Percentiles rank a stretch among this genome's conserved stretches.
Evolutionary conservation across 2,113 vertebrate species (phyloP).

Genomic region (Scolopax mira): DNA sequence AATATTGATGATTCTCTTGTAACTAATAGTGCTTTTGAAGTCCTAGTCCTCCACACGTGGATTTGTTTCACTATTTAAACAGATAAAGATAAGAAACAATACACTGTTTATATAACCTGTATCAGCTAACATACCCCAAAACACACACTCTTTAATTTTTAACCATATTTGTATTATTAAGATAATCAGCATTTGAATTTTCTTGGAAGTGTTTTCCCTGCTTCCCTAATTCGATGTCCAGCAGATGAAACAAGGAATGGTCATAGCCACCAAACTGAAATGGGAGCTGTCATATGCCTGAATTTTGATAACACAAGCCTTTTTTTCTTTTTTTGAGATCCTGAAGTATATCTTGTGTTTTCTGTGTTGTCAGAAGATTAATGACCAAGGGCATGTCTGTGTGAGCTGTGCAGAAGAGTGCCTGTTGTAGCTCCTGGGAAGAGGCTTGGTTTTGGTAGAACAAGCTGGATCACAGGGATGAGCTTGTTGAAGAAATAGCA

Average conservation of each 20-base stretch:
- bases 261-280: background rate
- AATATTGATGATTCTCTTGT: background rate
- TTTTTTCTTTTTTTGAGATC: background rate
- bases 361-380: background rate
- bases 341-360: background rate
- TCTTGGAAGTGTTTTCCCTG: background rate
- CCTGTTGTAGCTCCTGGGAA: background rate
- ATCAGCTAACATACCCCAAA: background rate
- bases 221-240: background rate
- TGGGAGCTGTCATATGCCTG: fast-evolving
- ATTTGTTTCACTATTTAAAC: background rate
- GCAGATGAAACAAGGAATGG: background rate
- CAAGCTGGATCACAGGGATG: background rate
- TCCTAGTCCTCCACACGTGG: background rate
- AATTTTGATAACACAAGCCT: background rate
- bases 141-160: background rate
- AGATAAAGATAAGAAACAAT: background rate
- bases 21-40: background rate
- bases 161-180: background rate
- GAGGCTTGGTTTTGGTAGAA: background rate
- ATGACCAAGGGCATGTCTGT: background rate
- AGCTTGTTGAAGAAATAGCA: background rate
- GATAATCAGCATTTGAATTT: background rate
- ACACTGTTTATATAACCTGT: background rate
- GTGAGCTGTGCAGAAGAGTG: background rate